A percentile compares a stretch with the other conserved stretches of the same genome.
phyloP scores from a whole-genome alignment of 2,797 vertebrate species.

The Pantherophis vulpinus region DNA sequence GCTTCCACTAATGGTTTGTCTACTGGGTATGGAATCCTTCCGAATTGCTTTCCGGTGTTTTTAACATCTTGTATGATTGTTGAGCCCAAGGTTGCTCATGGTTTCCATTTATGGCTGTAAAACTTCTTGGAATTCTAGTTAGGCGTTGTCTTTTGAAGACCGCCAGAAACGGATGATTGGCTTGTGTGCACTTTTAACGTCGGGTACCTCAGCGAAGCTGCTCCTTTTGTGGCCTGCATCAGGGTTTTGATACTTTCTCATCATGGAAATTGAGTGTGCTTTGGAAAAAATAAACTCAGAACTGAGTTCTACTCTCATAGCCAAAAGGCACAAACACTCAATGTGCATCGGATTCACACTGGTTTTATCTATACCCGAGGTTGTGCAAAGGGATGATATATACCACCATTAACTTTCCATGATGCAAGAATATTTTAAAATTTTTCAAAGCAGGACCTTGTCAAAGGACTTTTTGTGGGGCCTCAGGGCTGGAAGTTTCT shows the following conservation, averaged over 20 bases:
- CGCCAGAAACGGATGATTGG: background rate
- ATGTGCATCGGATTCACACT: background rate
- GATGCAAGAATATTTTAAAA: background rate
- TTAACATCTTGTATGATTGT: background rate
- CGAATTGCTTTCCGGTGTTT: background rate
- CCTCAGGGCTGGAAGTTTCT: background rate
- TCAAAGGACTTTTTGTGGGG: background rate
- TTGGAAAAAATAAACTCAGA: conserved; percentile 14
- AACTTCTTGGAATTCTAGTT: background rate
- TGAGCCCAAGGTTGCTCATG: background rate
- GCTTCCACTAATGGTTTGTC: background rate
- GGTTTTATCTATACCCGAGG: background rate
- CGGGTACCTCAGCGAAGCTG: conserved; percentile 21
- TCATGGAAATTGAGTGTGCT: conserved; percentile 21
- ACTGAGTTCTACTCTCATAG: background rate
- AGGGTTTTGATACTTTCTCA: conserved; percentile 37
- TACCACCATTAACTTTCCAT: background rate
- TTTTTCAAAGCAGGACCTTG: background rate
- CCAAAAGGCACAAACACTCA: background rate
- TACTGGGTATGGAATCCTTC: background rate
- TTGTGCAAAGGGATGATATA: background rate
- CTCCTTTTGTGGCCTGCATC: conserved; percentile 14
- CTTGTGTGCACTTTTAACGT: background rate
- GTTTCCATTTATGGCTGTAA: background rate
- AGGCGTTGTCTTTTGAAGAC: background rate